These are phyloP conservation scores for Larimichthys polyactis DNA, from an alignment of 2,113 vertebrate genomes.

Conservation along the genomic window DNA sequence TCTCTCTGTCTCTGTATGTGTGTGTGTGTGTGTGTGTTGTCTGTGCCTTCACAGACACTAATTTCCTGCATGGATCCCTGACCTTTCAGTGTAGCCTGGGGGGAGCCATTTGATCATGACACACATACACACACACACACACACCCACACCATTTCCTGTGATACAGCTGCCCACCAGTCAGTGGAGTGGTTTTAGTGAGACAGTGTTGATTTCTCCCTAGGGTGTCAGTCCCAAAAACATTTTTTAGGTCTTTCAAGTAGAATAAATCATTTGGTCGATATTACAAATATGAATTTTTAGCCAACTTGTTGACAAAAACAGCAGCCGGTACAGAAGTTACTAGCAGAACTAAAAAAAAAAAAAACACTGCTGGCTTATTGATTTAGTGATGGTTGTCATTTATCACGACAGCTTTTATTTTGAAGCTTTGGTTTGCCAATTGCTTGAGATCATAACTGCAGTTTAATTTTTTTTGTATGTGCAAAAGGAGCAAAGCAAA, in stretches of 20 bases:
- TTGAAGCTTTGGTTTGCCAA: background rate
- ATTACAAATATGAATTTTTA: background rate
- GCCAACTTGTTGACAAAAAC: background rate
- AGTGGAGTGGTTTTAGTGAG: slow-evolving; percentile 48
- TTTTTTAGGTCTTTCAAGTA: background rate
- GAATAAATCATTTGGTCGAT: background rate
- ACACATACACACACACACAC: slow-evolving; percentile 35
- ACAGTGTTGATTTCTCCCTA: slow-evolving; percentile 11
- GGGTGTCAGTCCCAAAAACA: background rate
- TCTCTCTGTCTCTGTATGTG: slow-evolving; percentile 14
- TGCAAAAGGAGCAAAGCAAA: background rate
- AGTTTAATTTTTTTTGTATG: background rate
- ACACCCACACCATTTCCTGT: slow-evolving; percentile 67
- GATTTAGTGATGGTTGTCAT: background rate
- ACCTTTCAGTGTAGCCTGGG: slow-evolving; percentile 77
- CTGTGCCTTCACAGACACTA: slow-evolving; percentile 79
- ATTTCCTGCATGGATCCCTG: slow-evolving; percentile 83
- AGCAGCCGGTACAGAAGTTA: background rate
- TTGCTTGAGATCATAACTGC: background rate
- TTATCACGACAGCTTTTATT: background rate
- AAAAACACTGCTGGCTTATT: background rate
- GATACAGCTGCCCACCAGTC: slow-evolving; percentile 62
- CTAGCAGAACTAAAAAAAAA: background rate
- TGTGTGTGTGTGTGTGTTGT: slow-evolving; percentile 46
- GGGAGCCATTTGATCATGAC: slow-evolving; percentile 77